A percentile compares a stretch with the other conserved stretches of the same genome.
Evolutionary conservation across 2,113 vertebrate species (phyloP).

Genomic region (Varanus komodoensis): DNA sequence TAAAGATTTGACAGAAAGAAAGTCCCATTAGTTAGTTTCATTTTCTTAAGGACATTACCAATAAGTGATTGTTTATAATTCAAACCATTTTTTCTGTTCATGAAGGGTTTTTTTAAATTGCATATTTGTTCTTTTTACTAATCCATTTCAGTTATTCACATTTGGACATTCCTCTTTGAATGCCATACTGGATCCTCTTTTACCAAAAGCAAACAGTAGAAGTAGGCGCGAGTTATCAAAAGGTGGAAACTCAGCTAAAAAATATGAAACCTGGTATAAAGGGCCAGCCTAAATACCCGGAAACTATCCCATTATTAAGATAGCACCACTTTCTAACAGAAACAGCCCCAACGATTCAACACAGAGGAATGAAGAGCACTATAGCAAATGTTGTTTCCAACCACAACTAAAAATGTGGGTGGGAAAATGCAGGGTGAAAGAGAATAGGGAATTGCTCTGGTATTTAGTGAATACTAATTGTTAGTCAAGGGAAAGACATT

Average conservation of each 20-base stretch:
- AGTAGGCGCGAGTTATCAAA: not conserved
- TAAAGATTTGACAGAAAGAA: not conserved
- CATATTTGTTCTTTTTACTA: not conserved
- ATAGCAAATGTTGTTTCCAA: not conserved
- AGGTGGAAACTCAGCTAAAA: not conserved
- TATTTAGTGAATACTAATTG: not conserved
- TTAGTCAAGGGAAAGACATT: not conserved
- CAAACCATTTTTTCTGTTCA: not conserved
- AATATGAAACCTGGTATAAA: not conserved
- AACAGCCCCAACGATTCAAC: not conserved
- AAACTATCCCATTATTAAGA: not conserved
- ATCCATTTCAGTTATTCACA: not conserved
- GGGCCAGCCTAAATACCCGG: not conserved
- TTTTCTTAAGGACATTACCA: not conserved
- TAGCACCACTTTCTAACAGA: not conserved
- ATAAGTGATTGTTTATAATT: not conserved
- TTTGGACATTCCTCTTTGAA: not conserved
- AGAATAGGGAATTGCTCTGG: conserved; percentile 18
- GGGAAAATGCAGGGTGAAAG: not conserved
- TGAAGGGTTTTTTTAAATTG: not conserved
- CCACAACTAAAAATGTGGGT: conserved; percentile 14
- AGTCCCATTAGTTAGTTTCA: not conserved
- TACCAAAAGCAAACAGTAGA: not conserved
- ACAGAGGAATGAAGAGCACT: not conserved
- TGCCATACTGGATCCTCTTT: not conserved